Conservation (phyloP, 2,797 vertebrate species). For the Rhyacichthys aspro region DNA sequence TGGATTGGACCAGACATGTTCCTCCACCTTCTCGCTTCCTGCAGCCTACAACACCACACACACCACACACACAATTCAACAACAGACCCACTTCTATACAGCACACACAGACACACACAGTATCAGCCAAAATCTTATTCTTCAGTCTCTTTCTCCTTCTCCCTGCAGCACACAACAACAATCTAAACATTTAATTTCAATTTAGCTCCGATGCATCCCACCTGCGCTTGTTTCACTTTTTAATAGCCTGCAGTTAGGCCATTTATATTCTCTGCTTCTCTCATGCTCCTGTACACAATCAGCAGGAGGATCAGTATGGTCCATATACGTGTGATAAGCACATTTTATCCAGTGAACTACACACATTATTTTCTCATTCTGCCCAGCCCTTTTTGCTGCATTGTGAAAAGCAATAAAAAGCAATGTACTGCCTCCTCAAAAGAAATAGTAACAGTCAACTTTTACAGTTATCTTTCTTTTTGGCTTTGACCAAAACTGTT, state of each 20-base stretch:
- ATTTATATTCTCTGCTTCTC: slow-evolving; percentile 1
- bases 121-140: neutral
- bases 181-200: neutral
- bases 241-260: neutral
- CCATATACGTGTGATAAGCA: neutral
- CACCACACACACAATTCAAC: slow-evolving; percentile 15
- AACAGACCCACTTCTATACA: neutral
- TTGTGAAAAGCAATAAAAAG: too few relatives aligned
- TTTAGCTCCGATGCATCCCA: neutral
- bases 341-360: neutral
- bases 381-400: neutral
- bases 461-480: too few relatives aligned
- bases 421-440: too few relatives aligned
- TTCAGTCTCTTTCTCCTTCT: slow-evolving; percentile 1
- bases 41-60: slow-evolving; percentile 12
- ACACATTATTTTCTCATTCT: neutral
- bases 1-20: slow-evolving; percentile 71
- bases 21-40: slow-evolving; percentile 48
- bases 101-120: neutral
- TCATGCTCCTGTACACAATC: neutral
- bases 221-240: neutral
- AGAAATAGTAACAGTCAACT: too few relatives aligned
- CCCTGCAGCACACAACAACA: neutral
- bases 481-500: too few relatives aligned
- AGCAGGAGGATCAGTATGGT: neutral